Conservation (phyloP, 1,140 invertebrate species). For the roundworm (Caenorhabditis elegans) region WBcel235 BX284604.4:3859001-3859500, state of each 20-base stretch:
- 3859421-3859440: too few species aligned
- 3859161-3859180: too few species aligned
- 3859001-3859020: not conserved
- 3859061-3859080: not conserved
- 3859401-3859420: not conserved
- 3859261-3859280: conserved; percentile 17
- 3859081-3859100: conserved; percentile 2
- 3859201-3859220: not conserved
- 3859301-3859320: not conserved
- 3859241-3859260: conserved; percentile 33
- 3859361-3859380: conserved; percentile 33
- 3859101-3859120: not conserved
- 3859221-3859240: conserved; percentile 30
- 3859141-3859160: not conserved
- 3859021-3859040: conserved; percentile 14
- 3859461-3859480: not conserved
- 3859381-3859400: conserved; percentile 2
- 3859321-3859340: not conserved
- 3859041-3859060: conserved; percentile 19
- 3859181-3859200: too few species aligned
- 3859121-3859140: too few species aligned
- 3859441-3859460: conserved; percentile 29
- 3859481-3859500: not conserved
- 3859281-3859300: not conserved
- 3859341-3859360: conserved; percentile 8